A percentile compares a stretch with the other conserved stretches of the same genome.
Conservation (phyloP, 2,113 vertebrate species). For the Callaeas wilsoni region DNA sequence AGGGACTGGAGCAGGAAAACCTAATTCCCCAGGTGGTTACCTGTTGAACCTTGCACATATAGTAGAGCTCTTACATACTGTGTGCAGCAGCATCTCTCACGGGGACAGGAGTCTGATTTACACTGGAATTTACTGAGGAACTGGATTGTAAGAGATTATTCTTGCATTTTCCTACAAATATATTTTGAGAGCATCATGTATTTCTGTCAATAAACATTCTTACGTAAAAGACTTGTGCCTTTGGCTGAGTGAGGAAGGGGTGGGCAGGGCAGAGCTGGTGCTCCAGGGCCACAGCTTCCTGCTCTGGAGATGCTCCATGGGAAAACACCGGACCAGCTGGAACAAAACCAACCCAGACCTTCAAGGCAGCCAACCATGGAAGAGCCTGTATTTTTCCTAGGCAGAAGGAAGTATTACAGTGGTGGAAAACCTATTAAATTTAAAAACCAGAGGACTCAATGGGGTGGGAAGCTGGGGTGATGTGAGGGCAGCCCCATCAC, state of each 20-base stretch:
- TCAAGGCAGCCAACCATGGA: neutral
- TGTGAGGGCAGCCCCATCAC: neutral
- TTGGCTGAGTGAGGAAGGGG: neutral
- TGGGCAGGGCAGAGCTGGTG: neutral
- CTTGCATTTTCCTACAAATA: constrained; percentile 79
- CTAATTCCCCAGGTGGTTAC: neutral
- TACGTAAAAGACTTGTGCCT: constrained; percentile 4
- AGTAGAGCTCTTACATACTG: constrained; percentile 26
- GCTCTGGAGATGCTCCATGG: neutral
- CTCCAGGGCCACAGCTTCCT: neutral
- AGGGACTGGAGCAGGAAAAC: neutral
- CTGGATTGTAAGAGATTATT: constrained; percentile 76
- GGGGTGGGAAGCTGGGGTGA: neutral
- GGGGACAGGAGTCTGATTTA: constrained; percentile 81
- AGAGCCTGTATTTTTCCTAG: neutral
- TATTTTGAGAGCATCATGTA: constrained; percentile 78
- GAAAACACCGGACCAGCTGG: neutral
- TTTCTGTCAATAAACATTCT: constrained; percentile 76
- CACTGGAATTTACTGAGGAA: constrained; percentile 78
- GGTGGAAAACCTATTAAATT: neutral
- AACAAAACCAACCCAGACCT: neutral
- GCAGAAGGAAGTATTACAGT: neutral
- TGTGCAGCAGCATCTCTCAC: constrained; percentile 38
- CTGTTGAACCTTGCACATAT: neutral
- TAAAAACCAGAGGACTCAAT: neutral